Conservation (phyloP, 2,888 invertebrate species). For the Tachystola acroxantha region DNA sequence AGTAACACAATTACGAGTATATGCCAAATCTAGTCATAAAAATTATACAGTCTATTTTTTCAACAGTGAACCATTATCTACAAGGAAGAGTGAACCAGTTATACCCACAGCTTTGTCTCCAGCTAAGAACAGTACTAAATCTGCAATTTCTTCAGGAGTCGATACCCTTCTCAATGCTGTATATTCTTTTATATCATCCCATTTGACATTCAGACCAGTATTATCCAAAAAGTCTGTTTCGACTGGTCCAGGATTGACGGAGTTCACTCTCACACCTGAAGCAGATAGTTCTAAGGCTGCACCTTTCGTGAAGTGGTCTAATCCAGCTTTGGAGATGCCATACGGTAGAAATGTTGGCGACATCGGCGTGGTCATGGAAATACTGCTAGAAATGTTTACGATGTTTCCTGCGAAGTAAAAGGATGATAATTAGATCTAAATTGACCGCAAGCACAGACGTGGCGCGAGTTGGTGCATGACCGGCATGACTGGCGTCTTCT, state of each 20-base stretch:
- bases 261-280: slow-evolving; percentile 83
- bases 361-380: slow-evolving; percentile 6
- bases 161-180: slow-evolving; percentile 11
- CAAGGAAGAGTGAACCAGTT: slow-evolving; percentile 22
- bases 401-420: not conserved
- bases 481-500: too few relatives aligned
- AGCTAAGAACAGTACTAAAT: slow-evolving; percentile 28
- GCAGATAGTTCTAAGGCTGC: slow-evolving; percentile 81
- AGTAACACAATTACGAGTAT: too few relatives aligned
- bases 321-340: slow-evolving; percentile 28
- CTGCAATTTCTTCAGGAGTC: slow-evolving; percentile 27
- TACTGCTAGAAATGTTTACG: not conserved
- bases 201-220: not conserved
- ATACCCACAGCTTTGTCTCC: slow-evolving; percentile 31
- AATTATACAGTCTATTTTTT: not conserved
- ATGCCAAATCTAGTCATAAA: too few relatives aligned
- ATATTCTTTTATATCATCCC: slow-evolving; percentile 38
- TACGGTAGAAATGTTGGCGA: slow-evolving; percentile 75
- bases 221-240: slow-evolving; percentile 59
- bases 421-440: too few relatives aligned
- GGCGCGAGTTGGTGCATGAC: too few relatives aligned
- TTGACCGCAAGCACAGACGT: too few relatives aligned
- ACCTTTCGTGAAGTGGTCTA: slow-evolving; percentile 30
- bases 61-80: slow-evolving; percentile 23
- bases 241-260: slow-evolving; percentile 33